phyloP scores from a whole-genome alignment of 2,888 invertebrate genomes.

The Conops quadrifasciatus region DNA sequence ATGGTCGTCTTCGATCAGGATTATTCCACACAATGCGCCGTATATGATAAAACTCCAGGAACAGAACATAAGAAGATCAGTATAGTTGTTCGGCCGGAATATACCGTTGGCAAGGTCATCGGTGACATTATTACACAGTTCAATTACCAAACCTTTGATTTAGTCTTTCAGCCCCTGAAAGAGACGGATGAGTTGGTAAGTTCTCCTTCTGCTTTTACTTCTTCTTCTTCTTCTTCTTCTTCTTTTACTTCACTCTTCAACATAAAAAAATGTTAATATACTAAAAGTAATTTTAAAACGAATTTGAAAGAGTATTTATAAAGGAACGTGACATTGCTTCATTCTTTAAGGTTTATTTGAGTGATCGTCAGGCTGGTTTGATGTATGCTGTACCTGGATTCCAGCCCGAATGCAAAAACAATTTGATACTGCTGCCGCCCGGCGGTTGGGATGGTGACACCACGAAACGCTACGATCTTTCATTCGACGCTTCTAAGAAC shows the following conservation, averaged over 20 bases:
- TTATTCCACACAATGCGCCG: conserved; percentile 58
- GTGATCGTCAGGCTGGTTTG: conserved; percentile 51
- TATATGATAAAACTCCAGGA: conserved; percentile 61
- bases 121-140: conserved; percentile 60
- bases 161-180: conserved; percentile 58
- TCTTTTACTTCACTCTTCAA: neutral
- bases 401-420: conserved; percentile 55
- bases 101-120: conserved; percentile 60
- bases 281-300: no score
- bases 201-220: neutral
- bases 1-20: conserved; percentile 53
- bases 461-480: conserved; percentile 54
- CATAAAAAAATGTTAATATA: neutral
- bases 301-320: conserved; percentile 23
- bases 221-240: neutral
- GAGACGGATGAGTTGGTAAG: conserved; percentile 54
- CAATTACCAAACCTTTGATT: conserved; percentile 59
- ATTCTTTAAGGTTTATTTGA: conserved; percentile 55
- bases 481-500: conserved; percentile 23
- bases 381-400: conserved; percentile 59
- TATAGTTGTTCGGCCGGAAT: conserved; percentile 59
- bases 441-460: conserved; percentile 59
- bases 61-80: conserved; percentile 62
- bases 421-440: conserved; percentile 55
- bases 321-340: neutral